Base-by-base conservation (phyloP, 2,797 vertebrate species). In the Serranus cabrilla region DNA sequence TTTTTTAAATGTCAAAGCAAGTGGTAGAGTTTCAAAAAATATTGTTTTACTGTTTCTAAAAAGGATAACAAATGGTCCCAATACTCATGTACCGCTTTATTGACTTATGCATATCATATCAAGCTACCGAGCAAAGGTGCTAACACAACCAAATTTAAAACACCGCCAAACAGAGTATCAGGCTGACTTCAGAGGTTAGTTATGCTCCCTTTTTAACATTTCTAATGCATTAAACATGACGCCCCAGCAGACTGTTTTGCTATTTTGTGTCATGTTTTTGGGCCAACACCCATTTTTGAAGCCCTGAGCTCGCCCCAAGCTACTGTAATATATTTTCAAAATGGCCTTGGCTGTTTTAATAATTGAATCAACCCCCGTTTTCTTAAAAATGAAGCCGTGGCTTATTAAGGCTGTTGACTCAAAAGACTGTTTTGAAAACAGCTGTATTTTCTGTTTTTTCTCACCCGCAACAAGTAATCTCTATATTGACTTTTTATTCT, bases 211-310 rank as follows among this genome's bases (percentile, higher is more conserved):
- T 74, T 68, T 54, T 49, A 64, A 25, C 50, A 58, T 61, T 20
- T 20, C 23, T 47, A 66, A 66, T 69, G 39, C 46, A 76, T 39
- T 61, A 49, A 65, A 73, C 20, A 65, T 31, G 25, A 65, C 31
- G 43, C 8, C 17, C 21, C 21, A 46, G 11, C 13, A 47, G 18
- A 37, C 45, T 56, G 17, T 57, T 71, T 74, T 70, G 50, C 31
- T 59, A 62, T 61, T 71, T 58, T 51, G 18, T 62, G 17, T 75
- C 25, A 57, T 47, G 20, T 46, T 65, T 21, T 51, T 61, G 21
- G 27, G 37, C 46, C 46, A 59, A 63, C 52, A 47, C 8, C 21
- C 16, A 46, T 65, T 52, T 65, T 54, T 37, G 21, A 57, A 66
- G 55, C 39, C 39, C 39, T 20, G 27, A 76, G 67, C 5, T 23